phyloP scores from a whole-genome alignment of 2,888 invertebrate species.

The Acanthosepion esculentum region DNA sequence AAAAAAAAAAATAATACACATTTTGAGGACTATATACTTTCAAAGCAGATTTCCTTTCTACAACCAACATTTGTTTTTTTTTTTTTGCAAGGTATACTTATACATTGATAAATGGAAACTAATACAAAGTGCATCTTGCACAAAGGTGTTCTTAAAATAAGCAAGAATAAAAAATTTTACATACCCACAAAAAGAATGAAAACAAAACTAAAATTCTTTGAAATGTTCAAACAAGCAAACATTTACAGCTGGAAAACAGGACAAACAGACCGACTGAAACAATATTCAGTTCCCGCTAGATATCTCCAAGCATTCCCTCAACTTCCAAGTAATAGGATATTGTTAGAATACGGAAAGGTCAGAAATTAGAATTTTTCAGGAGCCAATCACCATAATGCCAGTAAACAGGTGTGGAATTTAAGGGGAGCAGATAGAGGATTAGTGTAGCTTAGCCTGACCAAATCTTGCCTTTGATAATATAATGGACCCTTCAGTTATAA shows the following conservation, averaged over 20 bases:
- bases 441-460: background rate
- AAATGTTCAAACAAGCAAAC: background rate
- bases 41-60: no score
- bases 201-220: background rate
- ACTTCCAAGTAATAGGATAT: background rate
- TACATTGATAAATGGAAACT: no score
- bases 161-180: no score
- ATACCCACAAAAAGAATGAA: background rate
- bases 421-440: background rate
- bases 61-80: no score
- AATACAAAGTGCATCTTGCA: no score
- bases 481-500: background rate
- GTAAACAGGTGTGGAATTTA: background rate
- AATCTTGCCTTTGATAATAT: background rate
- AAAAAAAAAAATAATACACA: no score
- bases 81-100: no score
- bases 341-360: background rate
- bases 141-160: no score
- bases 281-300: background rate
- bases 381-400: background rate
- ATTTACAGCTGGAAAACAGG: background rate
- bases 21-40: no score
- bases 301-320: background rate
- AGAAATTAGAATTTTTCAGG: background rate
- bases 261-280: background rate